Conservation (phyloP, 2,113 vertebrate genomes). For the Halichoeres trimaculatus region DNA sequence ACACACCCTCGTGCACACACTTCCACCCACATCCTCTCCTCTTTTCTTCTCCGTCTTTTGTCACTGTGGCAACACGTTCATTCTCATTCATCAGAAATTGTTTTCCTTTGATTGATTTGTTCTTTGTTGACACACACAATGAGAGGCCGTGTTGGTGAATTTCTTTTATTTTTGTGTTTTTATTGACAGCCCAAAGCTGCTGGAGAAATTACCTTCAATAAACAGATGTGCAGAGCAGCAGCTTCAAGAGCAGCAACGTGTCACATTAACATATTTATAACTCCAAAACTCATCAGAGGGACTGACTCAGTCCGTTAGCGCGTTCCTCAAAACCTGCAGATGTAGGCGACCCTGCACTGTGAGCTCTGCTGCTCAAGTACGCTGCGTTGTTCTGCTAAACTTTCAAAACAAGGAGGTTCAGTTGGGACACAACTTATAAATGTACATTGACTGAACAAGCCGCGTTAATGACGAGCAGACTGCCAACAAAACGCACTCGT, state of each 20-base stretch:
- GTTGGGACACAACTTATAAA: too few relatives aligned
- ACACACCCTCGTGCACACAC: conserved; percentile 1
- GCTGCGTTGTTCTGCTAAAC: too few relatives aligned
- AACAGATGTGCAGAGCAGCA: conserved; percentile 1
- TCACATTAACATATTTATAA: not conserved
- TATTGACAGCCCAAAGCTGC: conserved; percentile 43
- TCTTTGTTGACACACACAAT: conserved; percentile 41
- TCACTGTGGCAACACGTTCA: conserved; percentile 50
- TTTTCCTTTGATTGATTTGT: conserved; percentile 56
- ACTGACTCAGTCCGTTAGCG: too few relatives aligned
- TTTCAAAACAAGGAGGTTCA: too few relatives aligned
- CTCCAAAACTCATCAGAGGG: not conserved
- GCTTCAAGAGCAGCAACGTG: not conserved
- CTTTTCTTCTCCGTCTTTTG: conserved; percentile 47
- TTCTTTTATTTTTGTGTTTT: conserved; percentile 33
- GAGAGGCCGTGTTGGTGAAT: conserved; percentile 28
- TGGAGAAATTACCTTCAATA: conserved; percentile 28
- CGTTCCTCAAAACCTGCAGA: too few relatives aligned
- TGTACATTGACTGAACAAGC: too few relatives aligned
- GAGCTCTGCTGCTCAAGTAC: too few relatives aligned
- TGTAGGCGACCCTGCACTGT: too few relatives aligned
- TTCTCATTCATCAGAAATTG: conserved; percentile 65
- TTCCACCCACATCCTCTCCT: conserved; percentile 34
- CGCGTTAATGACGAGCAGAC: too few relatives aligned
- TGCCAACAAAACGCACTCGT: too few relatives aligned